A percentile compares a stretch with the other conserved stretches of the same genome.
These are phyloP conservation scores for Smittia aterrima DNA, from an alignment of 2,888 invertebrate species.

Conservation along the genomic window DNA sequence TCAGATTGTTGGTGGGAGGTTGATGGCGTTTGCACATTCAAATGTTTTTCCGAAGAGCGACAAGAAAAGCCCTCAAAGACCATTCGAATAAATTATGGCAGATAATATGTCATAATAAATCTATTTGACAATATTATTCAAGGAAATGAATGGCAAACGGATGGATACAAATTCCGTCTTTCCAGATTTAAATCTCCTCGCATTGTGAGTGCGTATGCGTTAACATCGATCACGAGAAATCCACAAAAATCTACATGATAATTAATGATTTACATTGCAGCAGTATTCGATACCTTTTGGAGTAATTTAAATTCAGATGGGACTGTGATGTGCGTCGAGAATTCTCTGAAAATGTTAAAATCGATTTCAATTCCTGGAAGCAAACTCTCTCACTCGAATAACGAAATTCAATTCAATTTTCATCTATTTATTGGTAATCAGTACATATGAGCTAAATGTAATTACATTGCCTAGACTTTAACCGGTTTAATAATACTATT, in stretches of 20 bases:
- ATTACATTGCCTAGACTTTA: background rate
- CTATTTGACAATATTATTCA: slow-evolving; percentile 36
- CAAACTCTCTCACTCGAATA: no score
- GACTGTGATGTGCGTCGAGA: no score
- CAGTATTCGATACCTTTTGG: no score
- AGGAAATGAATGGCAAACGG: slow-evolving; percentile 8
- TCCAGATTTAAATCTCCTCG: background rate
- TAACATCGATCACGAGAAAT: background rate
- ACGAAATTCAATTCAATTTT: background rate
- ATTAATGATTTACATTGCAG: background rate
- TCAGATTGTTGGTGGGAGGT: background rate
- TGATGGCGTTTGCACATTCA: background rate
- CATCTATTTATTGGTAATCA: background rate
- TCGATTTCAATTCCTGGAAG: no score
- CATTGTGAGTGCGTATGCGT: background rate
- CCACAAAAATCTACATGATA: background rate
- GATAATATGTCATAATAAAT: slow-evolving; percentile 38
- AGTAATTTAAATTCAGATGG: no score
- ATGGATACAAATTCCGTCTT: background rate
- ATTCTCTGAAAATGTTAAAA: no score
- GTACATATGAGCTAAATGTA: slow-evolving; percentile 3
- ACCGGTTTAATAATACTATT: background rate
- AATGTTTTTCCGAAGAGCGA: slow-evolving; percentile 10
- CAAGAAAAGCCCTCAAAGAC: background rate
- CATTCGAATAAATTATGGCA: slow-evolving; percentile 22